Conservation (phyloP, 2,797 vertebrate genomes). For the Mormyrus proboscirostris region DNA sequence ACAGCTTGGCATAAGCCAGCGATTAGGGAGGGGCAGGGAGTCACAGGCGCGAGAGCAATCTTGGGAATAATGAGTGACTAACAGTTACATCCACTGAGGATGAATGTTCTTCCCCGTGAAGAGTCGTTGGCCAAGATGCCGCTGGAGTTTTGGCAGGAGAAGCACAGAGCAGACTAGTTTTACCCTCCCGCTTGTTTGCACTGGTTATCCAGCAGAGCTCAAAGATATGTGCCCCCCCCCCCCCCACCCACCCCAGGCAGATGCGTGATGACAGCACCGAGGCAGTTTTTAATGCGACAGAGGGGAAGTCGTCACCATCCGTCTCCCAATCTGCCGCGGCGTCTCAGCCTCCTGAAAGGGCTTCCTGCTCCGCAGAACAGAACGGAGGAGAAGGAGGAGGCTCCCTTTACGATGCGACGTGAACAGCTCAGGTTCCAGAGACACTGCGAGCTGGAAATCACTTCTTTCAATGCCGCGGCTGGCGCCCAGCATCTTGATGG, state of each 20-base stretch:
- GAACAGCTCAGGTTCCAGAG: neutral
- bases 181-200: neutral
- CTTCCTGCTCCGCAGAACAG: neutral
- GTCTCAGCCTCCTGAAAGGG: constrained; percentile 45
- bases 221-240: neutral
- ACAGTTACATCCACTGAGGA: neutral
- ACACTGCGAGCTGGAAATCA: neutral
- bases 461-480: neutral
- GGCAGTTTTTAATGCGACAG: constrained; percentile 17
- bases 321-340: constrained; percentile 42
- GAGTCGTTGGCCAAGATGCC: neutral
- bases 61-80: neutral
- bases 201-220: neutral
- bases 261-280: neutral
- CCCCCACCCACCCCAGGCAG: neutral
- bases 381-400: too few species aligned
- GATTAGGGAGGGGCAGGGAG: neutral
- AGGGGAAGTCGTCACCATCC: constrained; percentile 42
- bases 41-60: neutral
- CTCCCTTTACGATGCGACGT: neutral
- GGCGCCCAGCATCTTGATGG: neutral
- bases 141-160: neutral
- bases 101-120: neutral
- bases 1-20: neutral
- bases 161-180: neutral